A percentile compares a stretch with the other conserved stretches of the same genome.
Evolutionary conservation across 2,797 vertebrate genomes (phyloP).

Genomic region (Enteromius argenteus): DNA sequence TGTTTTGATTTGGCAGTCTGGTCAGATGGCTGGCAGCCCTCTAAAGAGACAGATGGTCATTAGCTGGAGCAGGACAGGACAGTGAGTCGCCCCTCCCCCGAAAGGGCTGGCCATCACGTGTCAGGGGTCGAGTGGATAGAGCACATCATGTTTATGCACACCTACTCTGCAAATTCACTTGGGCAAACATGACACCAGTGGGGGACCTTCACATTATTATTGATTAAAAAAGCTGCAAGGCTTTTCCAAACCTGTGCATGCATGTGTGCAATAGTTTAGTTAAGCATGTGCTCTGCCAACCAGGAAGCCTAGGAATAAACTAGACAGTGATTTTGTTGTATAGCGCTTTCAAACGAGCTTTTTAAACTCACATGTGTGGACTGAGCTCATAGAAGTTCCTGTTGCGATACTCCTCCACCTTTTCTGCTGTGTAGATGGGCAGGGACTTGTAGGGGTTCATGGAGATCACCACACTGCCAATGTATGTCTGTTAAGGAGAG

Average conservation of each 20-base stretch:
- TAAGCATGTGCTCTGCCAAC: neutral
- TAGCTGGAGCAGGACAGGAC: slow-evolving; percentile 54
- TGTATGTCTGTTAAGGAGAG: slow-evolving; percentile 87
- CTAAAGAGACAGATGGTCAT: slow-evolving; percentile 75
- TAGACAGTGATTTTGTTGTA: neutral
- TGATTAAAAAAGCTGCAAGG: neutral
- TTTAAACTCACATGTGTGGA: slow-evolving; percentile 95
- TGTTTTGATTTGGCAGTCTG: slow-evolving; percentile 73
- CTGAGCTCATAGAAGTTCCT: slow-evolving; percentile 99
- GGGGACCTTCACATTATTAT: slow-evolving; percentile 6
- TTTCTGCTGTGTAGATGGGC: slow-evolving; percentile 95
- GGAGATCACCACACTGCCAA: slow-evolving; percentile 98
- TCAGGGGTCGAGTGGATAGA: slow-evolving; percentile 33
- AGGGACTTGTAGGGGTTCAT: slow-evolving; percentile 94
- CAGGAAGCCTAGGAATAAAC: neutral
- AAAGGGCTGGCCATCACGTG: slow-evolving; percentile 56
- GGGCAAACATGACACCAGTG: neutral
- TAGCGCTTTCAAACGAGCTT: neutral
- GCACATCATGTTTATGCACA: neutral
- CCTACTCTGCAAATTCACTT: slow-evolving; percentile 3
- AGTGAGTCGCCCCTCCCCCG: slow-evolving; percentile 61
- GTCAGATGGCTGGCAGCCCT: slow-evolving; percentile 62
- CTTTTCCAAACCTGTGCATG: neutral
- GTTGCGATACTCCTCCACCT: slow-evolving; percentile 99
- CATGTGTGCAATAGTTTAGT: neutral